Base-by-base conservation (phyloP, 2,888 invertebrate species). In the Brenthis daphne region DNA sequence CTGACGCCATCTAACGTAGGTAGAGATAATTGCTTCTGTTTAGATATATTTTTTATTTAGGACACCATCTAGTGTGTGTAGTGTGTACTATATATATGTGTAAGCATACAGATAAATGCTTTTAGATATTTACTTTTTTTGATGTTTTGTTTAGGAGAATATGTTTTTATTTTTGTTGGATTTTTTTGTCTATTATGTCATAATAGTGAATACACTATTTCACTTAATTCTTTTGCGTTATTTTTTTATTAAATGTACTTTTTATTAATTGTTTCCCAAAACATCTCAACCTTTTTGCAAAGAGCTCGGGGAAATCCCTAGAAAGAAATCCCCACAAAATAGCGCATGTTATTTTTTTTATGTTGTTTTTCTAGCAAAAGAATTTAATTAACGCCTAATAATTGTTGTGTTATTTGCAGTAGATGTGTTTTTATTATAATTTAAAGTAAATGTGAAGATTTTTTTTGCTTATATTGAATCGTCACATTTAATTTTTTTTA, bases 401-500 rank as follows among this genome's bases (percentile, higher is more conserved):
- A 53, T 55, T 43, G 8, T 58, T 60, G 13, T 60, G 53, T 47
- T 53, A 54, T 54, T 53, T 48, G 53, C 43, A 47, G 37, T 55
- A 14, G 16, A 12, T 16, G n/a, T 43, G n/a, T 33, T 43, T n/a
- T 53, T 37, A 4, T 63, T 43, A 33, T 53, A 14, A 33, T 51
- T 33, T 51, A 50, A 60, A 60, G 5, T 16, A 24, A n/a, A 60
- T n/a, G 60, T 50, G 14, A 29, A 29, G 8, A 20, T 13, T 29
- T 24, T 43, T 8, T 43, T 37, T 29, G 3, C 29, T 29, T 29
- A 29, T 11, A 37, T 37, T n/a, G 3, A 24, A 54, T 53, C 24
- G 2, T 54, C 12, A 60, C 50, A 11, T 50, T 50, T 60, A 33
- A 20, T 53, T 37, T 29, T 29, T 60, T 61, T 63, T 50, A 53